Percentiles rank a stretch among this genome's conserved stretches.
phyloP scores from a whole-genome alignment of 1,140 invertebrate species.

The Lepidurus couesii region DNA sequence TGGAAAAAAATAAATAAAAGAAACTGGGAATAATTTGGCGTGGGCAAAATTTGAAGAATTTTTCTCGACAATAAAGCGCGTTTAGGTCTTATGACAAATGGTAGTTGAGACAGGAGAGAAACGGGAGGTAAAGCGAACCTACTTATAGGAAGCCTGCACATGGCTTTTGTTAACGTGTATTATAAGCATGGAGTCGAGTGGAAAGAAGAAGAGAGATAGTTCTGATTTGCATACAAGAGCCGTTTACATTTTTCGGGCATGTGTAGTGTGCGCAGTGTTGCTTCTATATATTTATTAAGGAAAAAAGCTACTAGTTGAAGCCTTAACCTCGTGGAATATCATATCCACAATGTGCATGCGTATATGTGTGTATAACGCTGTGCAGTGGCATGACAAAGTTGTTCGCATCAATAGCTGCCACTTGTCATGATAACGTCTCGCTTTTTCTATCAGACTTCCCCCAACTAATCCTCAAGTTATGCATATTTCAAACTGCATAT shows the following conservation, averaged over 20 bases:
- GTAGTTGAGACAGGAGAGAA: background rate
- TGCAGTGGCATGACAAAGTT: background rate
- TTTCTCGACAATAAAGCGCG: background rate
- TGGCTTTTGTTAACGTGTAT: background rate
- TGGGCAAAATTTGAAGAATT: background rate
- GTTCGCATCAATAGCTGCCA: slow-evolving; percentile 21
- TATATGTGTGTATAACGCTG: background rate
- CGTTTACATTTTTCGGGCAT: slow-evolving; percentile 18
- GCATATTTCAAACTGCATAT: background rate
- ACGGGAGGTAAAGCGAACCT: background rate
- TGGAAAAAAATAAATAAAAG: background rate
- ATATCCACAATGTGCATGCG: background rate
- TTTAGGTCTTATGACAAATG: background rate
- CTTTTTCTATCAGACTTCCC: slow-evolving; percentile 11
- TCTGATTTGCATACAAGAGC: background rate
- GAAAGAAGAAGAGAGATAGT: too few relatives aligned
- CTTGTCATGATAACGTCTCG: slow-evolving; percentile 21
- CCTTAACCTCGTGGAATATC: background rate
- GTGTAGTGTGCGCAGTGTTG: background rate
- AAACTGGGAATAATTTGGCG: background rate
- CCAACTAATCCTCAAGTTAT: background rate
- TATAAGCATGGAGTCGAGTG: too few relatives aligned
- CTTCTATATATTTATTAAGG: too few relatives aligned
- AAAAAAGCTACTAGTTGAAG: too few relatives aligned
- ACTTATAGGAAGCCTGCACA: background rate